phyloP scores from a whole-genome alignment of 2,113 vertebrate species.

The Oncorhynchus gorbuscha region DNA sequence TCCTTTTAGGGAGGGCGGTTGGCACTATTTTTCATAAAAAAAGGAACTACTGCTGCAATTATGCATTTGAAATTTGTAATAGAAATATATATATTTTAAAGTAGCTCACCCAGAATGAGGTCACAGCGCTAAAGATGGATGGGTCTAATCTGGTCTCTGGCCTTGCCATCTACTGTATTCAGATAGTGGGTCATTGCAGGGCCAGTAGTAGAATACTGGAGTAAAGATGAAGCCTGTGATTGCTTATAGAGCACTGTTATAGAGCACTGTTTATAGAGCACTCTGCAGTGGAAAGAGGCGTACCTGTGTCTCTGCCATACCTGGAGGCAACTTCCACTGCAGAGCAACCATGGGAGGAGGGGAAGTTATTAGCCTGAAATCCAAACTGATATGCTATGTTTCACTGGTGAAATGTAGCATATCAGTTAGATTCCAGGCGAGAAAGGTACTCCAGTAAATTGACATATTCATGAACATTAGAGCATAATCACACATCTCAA shows the following conservation, averaged over 20 bases:
- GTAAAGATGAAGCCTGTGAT: not conserved
- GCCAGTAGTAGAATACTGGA: constrained; percentile 28
- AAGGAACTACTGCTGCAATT: too few relatives aligned
- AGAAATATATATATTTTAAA: not conserved
- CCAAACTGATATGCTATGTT: too few relatives aligned
- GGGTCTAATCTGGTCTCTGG: constrained; percentile 66
- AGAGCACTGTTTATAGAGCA: too few relatives aligned
- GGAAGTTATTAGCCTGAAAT: not conserved
- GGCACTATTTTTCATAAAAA: too few relatives aligned
- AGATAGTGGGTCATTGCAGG: constrained; percentile 60
- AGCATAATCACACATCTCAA: constrained; percentile 17
- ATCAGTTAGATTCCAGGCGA: not conserved
- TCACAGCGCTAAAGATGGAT: constrained; percentile 63
- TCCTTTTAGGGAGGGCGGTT: too few relatives aligned
- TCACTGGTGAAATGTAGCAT: too few relatives aligned
- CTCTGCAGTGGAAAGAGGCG: not conserved
- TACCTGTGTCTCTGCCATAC: not conserved
- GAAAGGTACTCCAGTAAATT: not conserved
- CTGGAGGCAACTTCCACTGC: not conserved
- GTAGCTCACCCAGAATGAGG: constrained; percentile 48
- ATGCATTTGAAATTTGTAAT: too few relatives aligned
- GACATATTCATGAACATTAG: not conserved
- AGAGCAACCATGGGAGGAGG: not conserved
- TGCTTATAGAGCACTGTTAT: not conserved
- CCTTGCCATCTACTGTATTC: constrained; percentile 69